These are phyloP conservation scores for Agrochola circellaris DNA, from an alignment of 2,888 invertebrate genomes.

Conservation along the genomic window DNA sequence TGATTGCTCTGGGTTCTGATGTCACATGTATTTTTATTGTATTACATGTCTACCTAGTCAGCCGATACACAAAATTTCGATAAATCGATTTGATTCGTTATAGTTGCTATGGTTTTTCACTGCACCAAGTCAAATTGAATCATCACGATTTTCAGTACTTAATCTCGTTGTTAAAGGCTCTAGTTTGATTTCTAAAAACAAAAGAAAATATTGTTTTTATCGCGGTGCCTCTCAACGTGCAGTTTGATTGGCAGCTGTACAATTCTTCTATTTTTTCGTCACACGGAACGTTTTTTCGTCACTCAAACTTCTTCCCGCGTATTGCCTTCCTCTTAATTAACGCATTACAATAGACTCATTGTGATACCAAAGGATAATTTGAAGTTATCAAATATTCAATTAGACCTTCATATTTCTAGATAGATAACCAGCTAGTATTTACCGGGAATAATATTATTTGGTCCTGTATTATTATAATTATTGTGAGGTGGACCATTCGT, in stretches of 20 bases:
- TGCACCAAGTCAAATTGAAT: background rate
- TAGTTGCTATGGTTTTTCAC: background rate
- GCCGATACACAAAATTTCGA: background rate
- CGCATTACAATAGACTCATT: background rate
- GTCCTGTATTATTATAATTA: background rate
- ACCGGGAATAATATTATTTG: background rate
- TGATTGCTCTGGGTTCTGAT: conserved; percentile 52
- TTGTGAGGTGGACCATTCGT: too few species aligned
- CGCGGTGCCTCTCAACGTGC: background rate
- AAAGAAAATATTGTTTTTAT: background rate
- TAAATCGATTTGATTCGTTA: background rate
- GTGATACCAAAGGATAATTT: background rate
- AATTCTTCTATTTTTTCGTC: background rate
- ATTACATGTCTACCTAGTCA: conserved; percentile 12
- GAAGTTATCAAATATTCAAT: background rate
- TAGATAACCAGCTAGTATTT: background rate
- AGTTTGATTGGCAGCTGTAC: background rate
- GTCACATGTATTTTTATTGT: conserved; percentile 45
- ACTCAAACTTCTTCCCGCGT: background rate
- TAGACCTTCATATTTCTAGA: background rate
- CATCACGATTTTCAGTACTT: background rate
- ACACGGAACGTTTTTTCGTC: background rate
- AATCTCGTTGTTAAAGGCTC: background rate
- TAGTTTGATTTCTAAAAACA: background rate
- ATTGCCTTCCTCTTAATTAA: background rate